Conservation (phyloP, 2,888 invertebrate genomes). For the Pollenia labialis region DNA sequence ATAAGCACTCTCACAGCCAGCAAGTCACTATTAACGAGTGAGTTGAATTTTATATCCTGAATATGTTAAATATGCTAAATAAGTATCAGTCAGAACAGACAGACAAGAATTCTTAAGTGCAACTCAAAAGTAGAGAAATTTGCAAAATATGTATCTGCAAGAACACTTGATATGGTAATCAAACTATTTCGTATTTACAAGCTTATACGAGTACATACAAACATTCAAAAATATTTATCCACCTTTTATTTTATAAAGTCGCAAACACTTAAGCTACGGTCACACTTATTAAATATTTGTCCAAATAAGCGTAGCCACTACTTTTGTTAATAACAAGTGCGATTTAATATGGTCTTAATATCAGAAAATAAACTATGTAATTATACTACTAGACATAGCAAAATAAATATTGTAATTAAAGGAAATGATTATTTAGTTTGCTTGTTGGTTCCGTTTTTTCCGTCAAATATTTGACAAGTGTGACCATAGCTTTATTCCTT, state of each 20-base stretch:
- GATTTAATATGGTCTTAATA: too few species aligned
- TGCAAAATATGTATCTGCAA: not conserved
- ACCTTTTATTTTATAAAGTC: not conserved
- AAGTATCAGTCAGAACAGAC: not conserved
- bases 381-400: too few species aligned
- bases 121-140: not conserved
- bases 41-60: constrained; percentile 32
- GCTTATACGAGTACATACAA: not conserved
- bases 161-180: constrained; percentile 35
- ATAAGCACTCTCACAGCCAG: not conserved
- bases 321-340: too few species aligned
- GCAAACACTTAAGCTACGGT: too few species aligned
- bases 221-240: not conserved
- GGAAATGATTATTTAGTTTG: too few species aligned
- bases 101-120: constrained; percentile 19
- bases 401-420: too few species aligned
- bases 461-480: too few species aligned
- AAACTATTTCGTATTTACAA: not conserved
- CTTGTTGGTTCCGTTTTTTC: too few species aligned
- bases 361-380: too few species aligned
- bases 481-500: too few species aligned
- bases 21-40: not conserved
- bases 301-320: too few species aligned
- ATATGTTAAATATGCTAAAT: constrained; percentile 25
- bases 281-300: too few species aligned